Percentiles rank a stretch among this genome's conserved stretches.
Conservation (phyloP, 2,797 vertebrate species). For the Trachurus trachurus region DNA sequence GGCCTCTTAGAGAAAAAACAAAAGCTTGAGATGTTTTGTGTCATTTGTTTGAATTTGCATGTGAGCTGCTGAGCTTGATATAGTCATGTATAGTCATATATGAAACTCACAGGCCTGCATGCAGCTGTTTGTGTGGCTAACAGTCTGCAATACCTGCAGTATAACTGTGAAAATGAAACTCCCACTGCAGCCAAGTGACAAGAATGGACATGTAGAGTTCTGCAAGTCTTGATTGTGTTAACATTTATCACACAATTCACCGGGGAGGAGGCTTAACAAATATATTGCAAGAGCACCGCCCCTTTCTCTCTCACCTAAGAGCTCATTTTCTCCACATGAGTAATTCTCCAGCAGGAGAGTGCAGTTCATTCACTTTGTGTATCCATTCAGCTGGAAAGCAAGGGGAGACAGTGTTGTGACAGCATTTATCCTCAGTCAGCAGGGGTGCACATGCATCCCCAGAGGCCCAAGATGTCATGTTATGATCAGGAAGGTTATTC, state of each 20-base stretch:
- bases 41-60: constrained; percentile 3
- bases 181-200: constrained; percentile 29
- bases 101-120: neutral
- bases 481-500: neutral
- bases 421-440: constrained; percentile 40
- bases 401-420: constrained; percentile 36
- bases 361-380: constrained; percentile 38
- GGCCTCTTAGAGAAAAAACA: constrained; percentile 3
- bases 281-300: neutral
- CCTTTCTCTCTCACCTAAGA: neutral
- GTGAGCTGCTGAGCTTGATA: neutral
- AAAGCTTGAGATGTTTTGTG: constrained; percentile 11
- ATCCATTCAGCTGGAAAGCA: constrained; percentile 37
- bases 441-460: constrained; percentile 12
- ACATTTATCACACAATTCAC: neutral
- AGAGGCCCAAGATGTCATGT: constrained; percentile 3
- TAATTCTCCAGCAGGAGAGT: neutral
- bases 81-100: neutral
- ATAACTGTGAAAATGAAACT: constrained; percentile 25
- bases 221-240: constrained; percentile 14
- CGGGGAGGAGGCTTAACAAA: neutral
- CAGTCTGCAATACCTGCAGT: neutral
- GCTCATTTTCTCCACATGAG: constrained; percentile 24
- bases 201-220: constrained; percentile 24
- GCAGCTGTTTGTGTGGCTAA: neutral